Evolutionary conservation across 2,888 invertebrate genomes (phyloP).

Genomic region (Caradrina clavipalpis): DNA sequence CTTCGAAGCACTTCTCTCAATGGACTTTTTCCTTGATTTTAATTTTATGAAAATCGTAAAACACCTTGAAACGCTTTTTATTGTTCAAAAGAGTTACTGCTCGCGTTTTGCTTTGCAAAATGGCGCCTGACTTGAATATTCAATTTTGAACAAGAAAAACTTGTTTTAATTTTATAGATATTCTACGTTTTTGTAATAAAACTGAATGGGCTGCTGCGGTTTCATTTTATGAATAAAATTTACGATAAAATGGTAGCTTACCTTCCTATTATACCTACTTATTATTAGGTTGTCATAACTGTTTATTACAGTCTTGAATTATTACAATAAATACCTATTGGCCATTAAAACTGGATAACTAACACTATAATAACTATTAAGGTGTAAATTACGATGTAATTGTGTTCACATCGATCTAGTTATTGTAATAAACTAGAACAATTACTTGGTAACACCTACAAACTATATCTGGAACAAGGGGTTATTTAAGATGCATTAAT

Average conservation of each 20-base stretch:
- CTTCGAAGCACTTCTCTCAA: constrained; percentile 18
- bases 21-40: constrained; percentile 21
- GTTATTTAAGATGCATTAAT: too few relatives aligned
- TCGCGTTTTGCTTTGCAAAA: constrained; percentile 41
- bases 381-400: constrained; percentile 36
- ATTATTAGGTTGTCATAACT: constrained; percentile 45
- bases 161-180: constrained; percentile 41
- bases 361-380: constrained; percentile 18
- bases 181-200: constrained; percentile 44
- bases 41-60: constrained; percentile 52
- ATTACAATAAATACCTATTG: constrained; percentile 45
- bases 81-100: constrained; percentile 53
- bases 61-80: constrained; percentile 36
- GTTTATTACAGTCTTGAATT: constrained; percentile 20
- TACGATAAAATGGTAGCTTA: constrained; percentile 24
- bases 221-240: constrained; percentile 39
- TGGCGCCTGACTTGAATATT: constrained; percentile 40
- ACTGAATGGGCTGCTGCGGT: constrained; percentile 42
- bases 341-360: constrained; percentile 23
- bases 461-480: not conserved
- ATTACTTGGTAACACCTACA: constrained; percentile 5
- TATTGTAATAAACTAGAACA: constrained; percentile 25
- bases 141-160: constrained; percentile 42
- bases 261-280: constrained; percentile 8
- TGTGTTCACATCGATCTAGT: constrained; percentile 16